Conservation (phyloP, 1,140 invertebrate species). For the Anadara kagoshimensis region DNA sequence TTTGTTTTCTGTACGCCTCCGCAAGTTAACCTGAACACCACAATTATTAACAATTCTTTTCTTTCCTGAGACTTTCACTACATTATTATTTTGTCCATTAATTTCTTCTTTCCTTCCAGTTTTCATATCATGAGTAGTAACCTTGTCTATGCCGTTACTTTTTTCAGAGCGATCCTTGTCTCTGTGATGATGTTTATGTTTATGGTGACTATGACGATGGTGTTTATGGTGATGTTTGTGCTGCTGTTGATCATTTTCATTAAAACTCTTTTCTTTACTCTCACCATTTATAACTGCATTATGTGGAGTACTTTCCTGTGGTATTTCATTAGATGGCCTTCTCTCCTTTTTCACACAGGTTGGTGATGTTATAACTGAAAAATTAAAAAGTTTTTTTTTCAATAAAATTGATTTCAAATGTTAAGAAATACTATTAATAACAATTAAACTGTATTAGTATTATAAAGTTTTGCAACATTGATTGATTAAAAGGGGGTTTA, state of each 20-base stretch:
- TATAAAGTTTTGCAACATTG: too few species aligned
- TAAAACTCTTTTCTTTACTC: neutral
- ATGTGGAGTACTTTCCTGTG: neutral
- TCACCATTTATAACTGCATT: neutral
- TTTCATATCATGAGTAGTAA: constrained; percentile 8
- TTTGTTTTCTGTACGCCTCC: constrained; percentile 56
- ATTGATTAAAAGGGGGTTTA: too few species aligned
- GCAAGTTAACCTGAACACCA: constrained; percentile 66
- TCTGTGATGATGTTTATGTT: constrained; percentile 10
- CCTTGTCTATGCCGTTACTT: too few species aligned
- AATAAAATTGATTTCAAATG: too few species aligned
- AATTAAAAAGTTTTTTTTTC: neutral
- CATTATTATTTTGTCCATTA: neutral
- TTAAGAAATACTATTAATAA: too few species aligned
- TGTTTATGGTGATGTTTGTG: constrained; percentile 55
- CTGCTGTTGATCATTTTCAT: constrained; percentile 43
- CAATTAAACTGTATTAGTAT: too few species aligned
- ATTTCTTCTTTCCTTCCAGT: neutral
- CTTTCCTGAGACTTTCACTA: constrained; percentile 42
- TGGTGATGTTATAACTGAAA: neutral
- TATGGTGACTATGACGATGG: constrained; percentile 44
- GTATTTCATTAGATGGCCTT: neutral
- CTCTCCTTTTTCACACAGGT: neutral
- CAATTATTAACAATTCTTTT: constrained; percentile 60
- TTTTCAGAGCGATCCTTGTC: too few species aligned